phyloP scores from a whole-genome alignment of 2,888 invertebrate genomes.

The Cotesia congregata region DNA sequence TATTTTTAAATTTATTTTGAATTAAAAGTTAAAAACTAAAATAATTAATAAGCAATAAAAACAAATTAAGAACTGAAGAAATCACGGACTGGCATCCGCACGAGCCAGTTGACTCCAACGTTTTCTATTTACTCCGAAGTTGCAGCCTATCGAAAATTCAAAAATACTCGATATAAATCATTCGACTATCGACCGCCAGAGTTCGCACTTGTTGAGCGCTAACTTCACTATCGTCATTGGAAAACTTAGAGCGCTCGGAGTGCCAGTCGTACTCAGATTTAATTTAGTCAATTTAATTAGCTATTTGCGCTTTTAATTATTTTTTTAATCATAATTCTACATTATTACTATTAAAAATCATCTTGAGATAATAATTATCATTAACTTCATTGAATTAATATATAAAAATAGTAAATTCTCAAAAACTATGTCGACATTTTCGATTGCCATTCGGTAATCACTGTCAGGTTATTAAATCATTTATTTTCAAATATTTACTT shows the following conservation, averaged over 20 bases:
- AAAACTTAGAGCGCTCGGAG: not conserved
- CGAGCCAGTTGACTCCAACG: not conserved
- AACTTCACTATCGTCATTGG: not conserved
- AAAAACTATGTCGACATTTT: too few relatives aligned
- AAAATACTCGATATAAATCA: not conserved
- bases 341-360: not conserved
- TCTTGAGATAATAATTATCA: not conserved
- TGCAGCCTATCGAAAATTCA: not conserved
- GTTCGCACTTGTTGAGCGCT: not conserved
- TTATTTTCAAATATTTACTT: too few relatives aligned
- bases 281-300: not conserved
- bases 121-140: not conserved
- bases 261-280: not conserved
- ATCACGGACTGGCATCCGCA: not conserved
- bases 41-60: too few relatives aligned
- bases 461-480: too few relatives aligned
- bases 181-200: not conserved
- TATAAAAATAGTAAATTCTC: not conserved
- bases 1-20: too few relatives aligned
- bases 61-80: not conserved
- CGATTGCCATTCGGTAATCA: too few relatives aligned
- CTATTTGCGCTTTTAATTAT: not conserved
- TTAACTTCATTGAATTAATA: not conserved
- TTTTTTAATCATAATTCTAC: not conserved
- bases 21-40: too few relatives aligned